Evolutionary conservation across 2,888 invertebrate species (phyloP).

Genomic region (Panorpa germanica): DNA sequence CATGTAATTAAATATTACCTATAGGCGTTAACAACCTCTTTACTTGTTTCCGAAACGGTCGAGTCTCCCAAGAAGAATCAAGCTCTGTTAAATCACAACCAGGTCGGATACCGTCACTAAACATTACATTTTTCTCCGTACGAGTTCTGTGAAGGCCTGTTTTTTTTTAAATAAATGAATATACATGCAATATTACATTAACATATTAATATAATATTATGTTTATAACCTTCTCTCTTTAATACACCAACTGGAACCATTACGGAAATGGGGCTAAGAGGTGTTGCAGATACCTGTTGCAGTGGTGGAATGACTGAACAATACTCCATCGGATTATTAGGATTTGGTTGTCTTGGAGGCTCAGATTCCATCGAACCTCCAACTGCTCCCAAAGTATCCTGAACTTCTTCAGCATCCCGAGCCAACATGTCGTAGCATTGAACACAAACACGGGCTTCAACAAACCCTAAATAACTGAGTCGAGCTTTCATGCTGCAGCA

Average conservation of each 20-base stretch:
- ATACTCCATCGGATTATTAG: conserved; percentile 75
- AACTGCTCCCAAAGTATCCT: neutral
- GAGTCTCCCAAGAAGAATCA: conserved; percentile 39
- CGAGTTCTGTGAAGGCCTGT: too few species aligned
- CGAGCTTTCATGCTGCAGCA: conserved; percentile 56
- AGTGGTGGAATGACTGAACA: conserved; percentile 66
- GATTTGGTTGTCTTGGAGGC: conserved; percentile 42
- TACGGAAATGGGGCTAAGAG: conserved; percentile 42
- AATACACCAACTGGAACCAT: conserved; percentile 73
- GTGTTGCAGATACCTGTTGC: conserved; percentile 40
- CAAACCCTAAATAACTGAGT: conserved; percentile 50
- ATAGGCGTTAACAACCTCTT: too few species aligned
- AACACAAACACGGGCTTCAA: conserved; percentile 62
- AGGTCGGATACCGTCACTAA: conserved; percentile 75
- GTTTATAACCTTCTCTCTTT: conserved; percentile 49
- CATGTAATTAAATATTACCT: too few species aligned
- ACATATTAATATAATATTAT: too few species aligned
- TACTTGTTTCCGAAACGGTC: conserved; percentile 18
- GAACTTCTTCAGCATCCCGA: conserved; percentile 1
- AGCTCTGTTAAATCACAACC: conserved; percentile 70
- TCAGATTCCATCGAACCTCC: neutral
- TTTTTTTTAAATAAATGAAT: too few species aligned
- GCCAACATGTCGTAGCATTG: conserved; percentile 41
- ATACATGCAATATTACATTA: too few species aligned
- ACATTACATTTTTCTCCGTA: conserved; percentile 62